These are phyloP conservation scores for Dipodomys spectabilis DNA, from an alignment of 2,113 vertebrate species.

Conservation along the genomic window DNA sequence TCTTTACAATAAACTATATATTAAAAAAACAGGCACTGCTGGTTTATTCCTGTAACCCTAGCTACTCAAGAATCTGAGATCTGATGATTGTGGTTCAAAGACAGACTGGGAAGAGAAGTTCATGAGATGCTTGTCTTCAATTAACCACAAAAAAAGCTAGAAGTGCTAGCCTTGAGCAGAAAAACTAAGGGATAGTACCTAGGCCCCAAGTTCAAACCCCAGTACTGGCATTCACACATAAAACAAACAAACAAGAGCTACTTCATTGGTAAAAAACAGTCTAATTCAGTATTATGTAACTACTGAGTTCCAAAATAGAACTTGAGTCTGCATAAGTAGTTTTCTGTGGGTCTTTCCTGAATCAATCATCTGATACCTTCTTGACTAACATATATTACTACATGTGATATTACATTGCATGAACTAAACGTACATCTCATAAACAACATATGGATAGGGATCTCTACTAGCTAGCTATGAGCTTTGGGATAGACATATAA, in stretches of 20 bases:
- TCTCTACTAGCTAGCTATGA: background rate
- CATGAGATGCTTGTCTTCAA: too few relatives aligned
- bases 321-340: background rate
- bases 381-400: background rate
- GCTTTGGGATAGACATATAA: background rate
- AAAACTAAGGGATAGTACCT: too few relatives aligned
- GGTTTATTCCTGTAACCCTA: too few relatives aligned
- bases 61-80: too few relatives aligned
- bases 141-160: too few relatives aligned
- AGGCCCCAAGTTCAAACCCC: too few relatives aligned
- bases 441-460: background rate
- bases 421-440: background rate
- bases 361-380: background rate
- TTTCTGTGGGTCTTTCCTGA: slow-evolving; percentile 4
- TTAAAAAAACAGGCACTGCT: too few relatives aligned
- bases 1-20: too few relatives aligned
- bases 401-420: background rate
- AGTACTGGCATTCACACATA: too few relatives aligned
- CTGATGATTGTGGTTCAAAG: too few relatives aligned
- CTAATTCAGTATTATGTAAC: background rate
- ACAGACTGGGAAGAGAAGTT: too few relatives aligned
- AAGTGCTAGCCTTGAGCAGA: too few relatives aligned
- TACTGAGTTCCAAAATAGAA: background rate
- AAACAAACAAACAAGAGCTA: background rate
- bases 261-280: background rate